Base-by-base conservation (phyloP, 1,140 invertebrate species). In the Chironomus striatipennis region DNA sequence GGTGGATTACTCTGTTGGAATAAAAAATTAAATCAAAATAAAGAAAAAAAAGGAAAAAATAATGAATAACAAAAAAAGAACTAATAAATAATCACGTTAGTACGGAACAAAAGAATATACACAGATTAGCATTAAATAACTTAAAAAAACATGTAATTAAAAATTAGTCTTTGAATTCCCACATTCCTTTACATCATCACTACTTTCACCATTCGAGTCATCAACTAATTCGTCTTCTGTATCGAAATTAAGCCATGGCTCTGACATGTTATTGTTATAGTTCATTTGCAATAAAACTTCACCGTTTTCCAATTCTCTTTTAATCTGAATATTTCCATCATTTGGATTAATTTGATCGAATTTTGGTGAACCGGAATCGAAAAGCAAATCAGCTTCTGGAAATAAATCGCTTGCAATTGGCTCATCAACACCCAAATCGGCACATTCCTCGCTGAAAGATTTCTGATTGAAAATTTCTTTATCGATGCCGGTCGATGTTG, bases 381-480 rank as follows among this genome's bases (percentile, higher is more conserved):
- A 90, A 18, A 91, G 79, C 42, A 91, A 78, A 78, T 91, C 90
- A 0, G 90, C 90, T 76, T 91, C 90, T 1, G 91, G 91, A 80
- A 91, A 91, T 34, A 91, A 81, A 78, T 92, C 91, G 75, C 89
- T 90, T 0, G 90, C 89, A 67, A 89, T 91, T 0, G 90, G 90
- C 57, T 90, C 90, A 76, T 91, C 90, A 9, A 92, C 90, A 12
- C 90, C 90, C 2, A 91, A 81, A 79, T 91, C 90, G 78, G 91
- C 90, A 79, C 90, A 91, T 79, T 92, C 90, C 78, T 91, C 90
- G 0, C 89, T 90, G 7, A 91, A 79, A 43, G 89, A 90, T 79
- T 91, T 91, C 81, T 91, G 87, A 2, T 86, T 78, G 67, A 83
- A 82, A 24, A 88, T 76, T 77, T 88, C 87, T n/a, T 85, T 81